Conservation (phyloP, 2,888 invertebrate species). For the Caenorhabditis becei region DNA sequence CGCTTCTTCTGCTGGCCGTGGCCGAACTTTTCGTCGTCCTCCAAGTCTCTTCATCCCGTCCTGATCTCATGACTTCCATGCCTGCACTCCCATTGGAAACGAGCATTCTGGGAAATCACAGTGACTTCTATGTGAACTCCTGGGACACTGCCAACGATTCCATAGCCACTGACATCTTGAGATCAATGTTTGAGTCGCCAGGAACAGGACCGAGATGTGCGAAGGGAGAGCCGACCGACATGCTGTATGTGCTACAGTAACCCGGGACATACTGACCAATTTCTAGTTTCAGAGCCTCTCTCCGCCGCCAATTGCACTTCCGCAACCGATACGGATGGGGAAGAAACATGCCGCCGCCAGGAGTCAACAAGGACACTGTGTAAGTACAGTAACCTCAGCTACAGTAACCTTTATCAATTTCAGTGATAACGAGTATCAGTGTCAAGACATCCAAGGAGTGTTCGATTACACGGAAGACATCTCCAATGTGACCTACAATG, state of each 20-base stretch:
- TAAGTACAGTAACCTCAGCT: slow-evolving; percentile 16
- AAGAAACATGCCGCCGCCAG: slow-evolving; percentile 34
- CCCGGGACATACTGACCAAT: neutral
- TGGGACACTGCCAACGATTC: slow-evolving; percentile 28
- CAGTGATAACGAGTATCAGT: slow-evolving; percentile 43
- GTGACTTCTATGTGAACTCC: slow-evolving; percentile 70
- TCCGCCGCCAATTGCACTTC: slow-evolving; percentile 30
- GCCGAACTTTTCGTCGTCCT: slow-evolving; percentile 73
- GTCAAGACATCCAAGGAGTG: slow-evolving; percentile 34
- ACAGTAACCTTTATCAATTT: neutral
- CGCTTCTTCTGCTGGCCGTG: slow-evolving; percentile 70
- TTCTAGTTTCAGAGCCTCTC: slow-evolving; percentile 13
- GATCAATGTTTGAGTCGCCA: slow-evolving; percentile 47
- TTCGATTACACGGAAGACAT: slow-evolving; percentile 48
- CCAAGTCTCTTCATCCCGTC: slow-evolving; percentile 48
- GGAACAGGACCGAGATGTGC: slow-evolving; percentile 58
- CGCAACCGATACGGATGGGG: slow-evolving; percentile 55
- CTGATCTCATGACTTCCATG: slow-evolving; percentile 63
- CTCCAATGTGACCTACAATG: slow-evolving; percentile 67
- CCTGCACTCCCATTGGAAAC: slow-evolving; percentile 68
- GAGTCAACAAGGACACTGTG: slow-evolving; percentile 37
- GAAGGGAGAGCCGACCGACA: slow-evolving; percentile 8
- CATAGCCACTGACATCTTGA: slow-evolving; percentile 20
- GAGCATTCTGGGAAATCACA: slow-evolving; percentile 70
- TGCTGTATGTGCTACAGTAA: slow-evolving; percentile 18